Base-by-base conservation (phyloP, 2,888 invertebrate genomes). In the Andrena chrysosceles region DNA sequence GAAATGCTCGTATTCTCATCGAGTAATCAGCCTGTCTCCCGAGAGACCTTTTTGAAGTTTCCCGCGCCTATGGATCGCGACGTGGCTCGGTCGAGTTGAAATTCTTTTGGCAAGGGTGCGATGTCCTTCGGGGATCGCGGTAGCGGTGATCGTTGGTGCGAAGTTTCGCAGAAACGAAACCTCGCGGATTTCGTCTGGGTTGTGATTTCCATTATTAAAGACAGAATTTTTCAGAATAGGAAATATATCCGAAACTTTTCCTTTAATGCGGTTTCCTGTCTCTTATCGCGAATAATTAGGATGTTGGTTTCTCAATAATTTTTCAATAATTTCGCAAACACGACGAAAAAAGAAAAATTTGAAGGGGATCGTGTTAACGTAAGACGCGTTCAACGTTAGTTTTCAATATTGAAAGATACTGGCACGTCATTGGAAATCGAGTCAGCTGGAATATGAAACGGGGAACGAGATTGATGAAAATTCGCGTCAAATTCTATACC, bases 11-110 rank as follows among this genome's bases (percentile, higher is more conserved):
- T 77, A 80, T 81, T 80, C 82, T 82, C 83, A 70, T 74, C 81
- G 82, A 82, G 77, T 74, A 82, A 83, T 83, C 83, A 83, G 77
- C 56, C 77, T 59, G 77, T 82, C 83, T 83, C 77, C 77, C 42
- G 82, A 77, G 83, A 74, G 74, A 33, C 66, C 77, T 82, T 82
- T 83, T 83, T 83, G 77, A 83, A 74, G 73, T 83, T 83, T 81
- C 73, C 83, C 77, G 83, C 83, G 82, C 56, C 77, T 69, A 31
- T 31, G 56, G 64, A 31, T 66, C 64, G 48, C 63, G 66, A 66
- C 63, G 64, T 66, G 63, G 35, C 72, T 76, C 54, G 68, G 79
- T 62, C 75, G 77, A 74, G 78, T 71, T 77, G 71, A 85, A 86
- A 85, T 86, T 82, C 77, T 80, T 86, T 69, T 73, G 74, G 73